Evolutionary conservation across 2,888 invertebrate genomes (phyloP).

Genomic region (Limnephilus auricula): DNA sequence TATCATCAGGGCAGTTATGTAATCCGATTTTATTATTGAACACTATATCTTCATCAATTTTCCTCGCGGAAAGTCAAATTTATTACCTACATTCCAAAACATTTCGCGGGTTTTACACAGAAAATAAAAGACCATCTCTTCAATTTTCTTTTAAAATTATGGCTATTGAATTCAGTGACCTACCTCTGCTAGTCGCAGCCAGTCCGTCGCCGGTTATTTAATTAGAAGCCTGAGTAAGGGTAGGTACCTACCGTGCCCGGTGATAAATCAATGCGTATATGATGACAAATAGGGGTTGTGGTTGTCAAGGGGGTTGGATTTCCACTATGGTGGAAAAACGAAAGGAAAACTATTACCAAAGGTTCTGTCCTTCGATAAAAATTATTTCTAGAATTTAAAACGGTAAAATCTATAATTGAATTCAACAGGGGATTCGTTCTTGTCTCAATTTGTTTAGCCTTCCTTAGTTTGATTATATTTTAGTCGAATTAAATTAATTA

Average conservation of each 20-base stretch:
- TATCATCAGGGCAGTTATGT: no score
- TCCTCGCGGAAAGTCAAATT: no score
- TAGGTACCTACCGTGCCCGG: background rate
- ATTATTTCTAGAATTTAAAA: no score
- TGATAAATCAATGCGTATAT: background rate
- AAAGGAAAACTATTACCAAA: background rate
- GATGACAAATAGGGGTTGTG: background rate
- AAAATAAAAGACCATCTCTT: background rate
- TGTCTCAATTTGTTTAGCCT: no score
- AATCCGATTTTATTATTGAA: no score
- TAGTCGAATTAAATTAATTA: no score
- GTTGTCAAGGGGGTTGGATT: background rate
- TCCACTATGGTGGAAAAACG: background rate
- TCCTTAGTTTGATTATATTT: no score
- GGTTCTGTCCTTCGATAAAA: background rate
- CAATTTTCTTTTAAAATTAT: background rate
- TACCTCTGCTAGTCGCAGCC: background rate
- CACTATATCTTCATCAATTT: no score
- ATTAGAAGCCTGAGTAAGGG: background rate
- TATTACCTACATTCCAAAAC: background rate
- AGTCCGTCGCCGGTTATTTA: background rate
- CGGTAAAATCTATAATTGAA: no score
- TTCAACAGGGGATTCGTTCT: no score
- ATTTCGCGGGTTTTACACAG: background rate
- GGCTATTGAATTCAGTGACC: background rate